These are phyloP conservation scores for Tetramorium alpestre DNA, from an alignment of 1,140 invertebrate species.

Conservation along the genomic window DNA sequence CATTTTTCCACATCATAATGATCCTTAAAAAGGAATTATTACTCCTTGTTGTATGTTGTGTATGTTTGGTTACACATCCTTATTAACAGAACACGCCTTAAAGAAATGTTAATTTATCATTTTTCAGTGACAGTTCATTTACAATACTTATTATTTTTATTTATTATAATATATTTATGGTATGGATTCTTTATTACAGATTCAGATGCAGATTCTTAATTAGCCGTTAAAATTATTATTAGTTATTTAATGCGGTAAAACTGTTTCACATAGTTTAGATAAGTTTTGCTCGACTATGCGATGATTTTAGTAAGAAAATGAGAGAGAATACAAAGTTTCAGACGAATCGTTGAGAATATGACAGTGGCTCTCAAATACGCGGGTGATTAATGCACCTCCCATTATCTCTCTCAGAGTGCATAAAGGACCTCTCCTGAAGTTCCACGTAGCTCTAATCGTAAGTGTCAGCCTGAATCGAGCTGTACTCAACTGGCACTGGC, in stretches of 20 bases:
- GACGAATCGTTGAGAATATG: slow-evolving; percentile 23
- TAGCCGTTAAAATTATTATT: background rate
- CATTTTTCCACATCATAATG: slow-evolving; percentile 57
- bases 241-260: background rate
- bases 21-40: background rate
- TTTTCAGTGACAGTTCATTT: background rate
- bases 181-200: background rate
- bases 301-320: background rate
- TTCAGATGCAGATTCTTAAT: background rate
- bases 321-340: background rate
- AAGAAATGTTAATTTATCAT: background rate
- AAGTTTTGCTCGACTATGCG: background rate
- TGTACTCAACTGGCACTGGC: background rate
- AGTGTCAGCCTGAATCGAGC: slow-evolving; percentile 60
- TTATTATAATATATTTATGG: background rate
- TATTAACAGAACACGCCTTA: background rate
- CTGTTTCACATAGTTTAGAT: background rate
- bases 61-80: background rate
- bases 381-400: slow-evolving; percentile 32
- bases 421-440: slow-evolving; percentile 38
- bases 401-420: slow-evolving; percentile 37
- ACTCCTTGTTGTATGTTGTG: background rate
- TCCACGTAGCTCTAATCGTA: slow-evolving; percentile 64
- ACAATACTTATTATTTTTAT: background rate
- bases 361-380: slow-evolving; percentile 40